Base-by-base conservation (phyloP, 2,888 invertebrate genomes). In the Lordiphosa fenestrarum region DNA sequence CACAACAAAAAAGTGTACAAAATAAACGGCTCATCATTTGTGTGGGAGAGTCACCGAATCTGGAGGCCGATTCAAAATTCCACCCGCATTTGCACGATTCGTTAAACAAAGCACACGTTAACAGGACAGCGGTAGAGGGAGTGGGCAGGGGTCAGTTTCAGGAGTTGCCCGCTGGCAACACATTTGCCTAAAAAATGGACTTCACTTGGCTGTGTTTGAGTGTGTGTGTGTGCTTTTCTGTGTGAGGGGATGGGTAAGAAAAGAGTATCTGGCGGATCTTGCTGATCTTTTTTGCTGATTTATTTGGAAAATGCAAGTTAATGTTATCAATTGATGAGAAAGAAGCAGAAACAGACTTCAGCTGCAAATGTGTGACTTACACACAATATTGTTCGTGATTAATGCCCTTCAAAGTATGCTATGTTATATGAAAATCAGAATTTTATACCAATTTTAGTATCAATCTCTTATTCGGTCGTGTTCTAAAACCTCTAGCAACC, bases 51-150 rank as follows among this genome's bases (percentile, higher is more conserved):
- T 38, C 41, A 35, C n/a, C 37, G 58, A 7, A 50, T 35, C 47
- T 5, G 30, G 6, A 25, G 15, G 38, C 38, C 42, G 46, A 56
- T 37, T 64, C 56, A 35, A 55, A 47, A 60, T 73, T 73, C 73
- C 86, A 81, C 89, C 89, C 89, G 89, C 88, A 89, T 89, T 88
- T 88, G 84, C 75, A 88, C 87, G 89, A 88, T 89, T 89, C 89
- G 89, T 89, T 89, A 88, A 89, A 88, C 89, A 89, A 88, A 87
- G 88, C 88, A 88, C 87, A 89, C 87, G 88, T 88, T 87, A 81
- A 77, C 56, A 46, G 52, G 54, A 19, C 30, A 6, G 9, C 42
- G 48, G 39, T 48, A 55, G 64, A 15, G 49, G 58, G 53, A 39
- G n/a, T 15, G 12, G 4, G 53, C 15, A 47, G 42, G 41, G 75